Percentiles rank a stretch among this genome's conserved stretches.
Evolutionary conservation across 2,888 invertebrate species (phyloP).

Genomic region (Callimorpha dominula): DNA sequence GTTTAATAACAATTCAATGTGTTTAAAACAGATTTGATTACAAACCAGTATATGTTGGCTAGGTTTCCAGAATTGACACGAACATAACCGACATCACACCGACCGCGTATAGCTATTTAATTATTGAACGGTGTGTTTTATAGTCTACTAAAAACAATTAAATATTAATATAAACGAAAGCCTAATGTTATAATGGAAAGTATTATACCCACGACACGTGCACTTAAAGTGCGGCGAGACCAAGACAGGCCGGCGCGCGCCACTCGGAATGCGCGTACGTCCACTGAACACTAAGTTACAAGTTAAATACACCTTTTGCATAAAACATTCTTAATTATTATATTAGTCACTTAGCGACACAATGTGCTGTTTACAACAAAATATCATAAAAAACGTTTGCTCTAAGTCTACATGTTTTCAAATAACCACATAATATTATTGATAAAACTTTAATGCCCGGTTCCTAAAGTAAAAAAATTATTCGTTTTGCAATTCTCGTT

Average conservation of each 20-base stretch:
- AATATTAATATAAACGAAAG: no score
- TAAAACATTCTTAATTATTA: not conserved
- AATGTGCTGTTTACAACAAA: not conserved
- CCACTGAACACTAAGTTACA: not conserved
- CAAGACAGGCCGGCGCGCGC: not conserved
- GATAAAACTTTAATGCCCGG: no score
- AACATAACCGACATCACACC: not conserved
- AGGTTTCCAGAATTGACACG: constrained; percentile 12
- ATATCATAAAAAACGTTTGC: not conserved
- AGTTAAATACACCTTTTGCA: no score
- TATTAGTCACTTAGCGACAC: not conserved
- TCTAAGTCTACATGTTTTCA: not conserved
- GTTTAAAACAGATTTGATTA: constrained; percentile 20
- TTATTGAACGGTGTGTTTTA: no score
- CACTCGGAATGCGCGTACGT: not conserved
- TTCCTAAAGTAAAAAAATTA: no score
- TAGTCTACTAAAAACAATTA: no score
- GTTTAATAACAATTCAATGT: constrained; percentile 18
- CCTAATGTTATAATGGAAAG: not conserved
- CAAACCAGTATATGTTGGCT: not conserved
- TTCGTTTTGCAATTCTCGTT: no score
- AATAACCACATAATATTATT: no score
- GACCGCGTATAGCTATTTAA: not conserved
- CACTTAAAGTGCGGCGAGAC: not conserved
- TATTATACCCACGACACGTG: not conserved